phyloP scores from a whole-genome alignment of 2,888 invertebrate species.

The Synergus japonicus region DNA sequence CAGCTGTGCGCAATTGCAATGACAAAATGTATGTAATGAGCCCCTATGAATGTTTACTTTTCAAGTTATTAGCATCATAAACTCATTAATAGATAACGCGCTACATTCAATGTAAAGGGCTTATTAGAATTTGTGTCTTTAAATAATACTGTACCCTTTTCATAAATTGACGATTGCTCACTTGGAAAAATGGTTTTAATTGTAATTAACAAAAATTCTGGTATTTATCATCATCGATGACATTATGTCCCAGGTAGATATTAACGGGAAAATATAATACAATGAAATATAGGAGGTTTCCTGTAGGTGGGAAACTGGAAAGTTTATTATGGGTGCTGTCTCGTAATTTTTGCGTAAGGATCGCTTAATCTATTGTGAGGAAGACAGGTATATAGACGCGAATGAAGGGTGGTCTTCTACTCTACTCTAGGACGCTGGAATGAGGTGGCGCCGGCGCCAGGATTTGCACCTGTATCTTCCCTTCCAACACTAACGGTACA shows the following conservation, averaged over 20 bases:
- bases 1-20: neutral
- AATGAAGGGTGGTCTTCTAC: slow-evolving; percentile 53
- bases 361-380: slow-evolving; percentile 46
- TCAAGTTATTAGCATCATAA: slow-evolving; percentile 13
- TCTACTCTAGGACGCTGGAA: slow-evolving; percentile 31
- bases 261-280: slow-evolving; percentile 46
- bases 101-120: neutral
- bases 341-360: slow-evolving; percentile 66
- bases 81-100: slow-evolving; percentile 18
- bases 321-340: slow-evolving; percentile 59
- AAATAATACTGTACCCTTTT: too few species aligned
- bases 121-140: neutral
- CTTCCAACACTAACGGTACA: slow-evolving; percentile 42
- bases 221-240: neutral
- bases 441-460: slow-evolving; percentile 66
- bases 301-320: slow-evolving; percentile 48
- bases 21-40: slow-evolving; percentile 10
- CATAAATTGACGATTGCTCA: too few species aligned
- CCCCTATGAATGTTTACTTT: slow-evolving; percentile 18
- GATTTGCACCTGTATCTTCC: slow-evolving; percentile 63
- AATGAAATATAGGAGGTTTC: slow-evolving; percentile 51
- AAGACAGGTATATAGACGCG: slow-evolving; percentile 55
- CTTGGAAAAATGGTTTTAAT: too few species aligned
- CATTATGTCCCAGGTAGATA: too few species aligned
- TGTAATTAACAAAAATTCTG: neutral